Evolutionary conservation across 2,888 invertebrate species (phyloP).

Genomic region (Mythimna impura): DNA sequence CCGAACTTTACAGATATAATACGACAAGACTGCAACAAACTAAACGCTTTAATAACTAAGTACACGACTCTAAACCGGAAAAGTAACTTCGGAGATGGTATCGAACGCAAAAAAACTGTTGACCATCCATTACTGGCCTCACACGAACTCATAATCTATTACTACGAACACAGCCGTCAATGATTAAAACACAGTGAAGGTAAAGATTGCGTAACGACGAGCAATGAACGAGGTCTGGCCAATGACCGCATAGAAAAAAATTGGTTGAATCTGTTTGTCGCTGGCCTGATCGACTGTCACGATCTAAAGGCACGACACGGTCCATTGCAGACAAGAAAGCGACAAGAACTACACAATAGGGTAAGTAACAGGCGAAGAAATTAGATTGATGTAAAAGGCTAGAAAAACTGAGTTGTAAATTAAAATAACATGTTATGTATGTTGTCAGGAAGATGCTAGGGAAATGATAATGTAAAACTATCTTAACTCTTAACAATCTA

Average conservation of each 20-base stretch:
- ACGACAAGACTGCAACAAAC: constrained; percentile 38
- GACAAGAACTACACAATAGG: constrained; percentile 53
- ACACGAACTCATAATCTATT: not conserved
- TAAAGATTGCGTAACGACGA: constrained; percentile 68
- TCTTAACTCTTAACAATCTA: no score
- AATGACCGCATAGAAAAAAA: constrained; percentile 75
- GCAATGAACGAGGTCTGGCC: constrained; percentile 71
- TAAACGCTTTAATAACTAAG: constrained; percentile 48
- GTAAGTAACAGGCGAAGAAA: constrained; percentile 45
- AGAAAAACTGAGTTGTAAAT: constrained; percentile 6
- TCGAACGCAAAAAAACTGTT: constrained; percentile 56
- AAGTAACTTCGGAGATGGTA: constrained; percentile 60
- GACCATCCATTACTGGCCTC: constrained; percentile 41
- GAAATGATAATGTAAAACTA: no score
- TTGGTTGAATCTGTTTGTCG: constrained; percentile 60
- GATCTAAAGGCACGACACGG: constrained; percentile 61
- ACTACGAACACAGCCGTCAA: constrained; percentile 45
- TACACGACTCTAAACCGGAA: constrained; percentile 70
- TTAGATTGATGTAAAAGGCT: constrained; percentile 20
- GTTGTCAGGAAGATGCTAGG: not conserved
- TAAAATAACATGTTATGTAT: not conserved
- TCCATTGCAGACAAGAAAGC: constrained; percentile 61
- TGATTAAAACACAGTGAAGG: constrained; percentile 61
- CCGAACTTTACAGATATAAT: constrained; percentile 10
- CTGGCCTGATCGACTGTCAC: constrained; percentile 68